These are phyloP conservation scores for Piaya cayana DNA, from an alignment of 2,113 vertebrate species.

Conservation along the genomic window DNA sequence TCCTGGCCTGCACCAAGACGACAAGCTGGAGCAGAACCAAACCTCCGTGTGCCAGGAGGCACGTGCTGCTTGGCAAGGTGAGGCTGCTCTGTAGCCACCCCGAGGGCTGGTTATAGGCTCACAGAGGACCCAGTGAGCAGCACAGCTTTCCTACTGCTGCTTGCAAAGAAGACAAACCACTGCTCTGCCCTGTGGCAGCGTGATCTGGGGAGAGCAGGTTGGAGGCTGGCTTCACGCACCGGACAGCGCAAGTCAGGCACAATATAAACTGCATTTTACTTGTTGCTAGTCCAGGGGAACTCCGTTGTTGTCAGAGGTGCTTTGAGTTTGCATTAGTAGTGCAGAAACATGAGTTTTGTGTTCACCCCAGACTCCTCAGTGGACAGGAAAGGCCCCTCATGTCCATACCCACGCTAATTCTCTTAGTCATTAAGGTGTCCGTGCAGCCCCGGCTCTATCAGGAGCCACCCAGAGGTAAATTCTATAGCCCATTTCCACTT, in stretches of 20 bases:
- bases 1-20: not conserved
- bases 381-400: not conserved
- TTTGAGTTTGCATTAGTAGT: not conserved
- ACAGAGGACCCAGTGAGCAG: not conserved
- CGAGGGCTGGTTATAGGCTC: not conserved
- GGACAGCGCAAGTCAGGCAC: not conserved
- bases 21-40: not conserved
- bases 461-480: not conserved
- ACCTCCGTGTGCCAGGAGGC: not conserved
- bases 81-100: not conserved
- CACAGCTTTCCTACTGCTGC: not conserved
- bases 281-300: not conserved
- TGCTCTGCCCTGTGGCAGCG: not conserved
- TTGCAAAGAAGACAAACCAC: not conserved
- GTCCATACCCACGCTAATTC: not conserved
- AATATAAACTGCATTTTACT: not conserved
- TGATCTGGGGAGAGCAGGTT: not conserved
- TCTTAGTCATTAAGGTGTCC: not conserved
- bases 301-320: not conserved
- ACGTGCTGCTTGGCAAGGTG: not conserved
- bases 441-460: not conserved
- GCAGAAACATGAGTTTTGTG: not conserved
- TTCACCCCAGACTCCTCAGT: not conserved
- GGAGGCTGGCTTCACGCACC: not conserved
- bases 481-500: not conserved